Percentiles rank a stretch among this genome's conserved stretches.
Evolutionary conservation across 2,113 vertebrate species (phyloP).

Genomic region (Lophura nycthemera): DNA sequence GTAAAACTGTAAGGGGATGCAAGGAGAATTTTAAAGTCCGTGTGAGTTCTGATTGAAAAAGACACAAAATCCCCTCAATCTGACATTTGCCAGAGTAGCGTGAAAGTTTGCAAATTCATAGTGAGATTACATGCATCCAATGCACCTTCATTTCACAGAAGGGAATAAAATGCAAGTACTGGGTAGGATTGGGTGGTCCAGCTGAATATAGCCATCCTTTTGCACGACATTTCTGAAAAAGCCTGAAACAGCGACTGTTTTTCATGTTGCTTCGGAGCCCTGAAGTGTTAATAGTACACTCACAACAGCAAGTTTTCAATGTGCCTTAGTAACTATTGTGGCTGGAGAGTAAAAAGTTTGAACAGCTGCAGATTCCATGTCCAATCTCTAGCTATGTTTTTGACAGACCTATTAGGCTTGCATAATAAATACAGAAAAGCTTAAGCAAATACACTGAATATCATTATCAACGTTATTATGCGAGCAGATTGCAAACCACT

Average conservation of each 20-base stretch:
- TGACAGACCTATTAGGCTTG: constrained; percentile 26
- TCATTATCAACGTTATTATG: not conserved
- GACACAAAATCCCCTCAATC: not conserved
- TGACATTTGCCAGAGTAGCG: not conserved
- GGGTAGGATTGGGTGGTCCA: not conserved
- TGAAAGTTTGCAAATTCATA: not conserved
- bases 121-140: not conserved
- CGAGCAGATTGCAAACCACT: constrained; percentile 23
- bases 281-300: not conserved
- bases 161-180: not conserved
- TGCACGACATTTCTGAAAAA: not conserved
- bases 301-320: constrained; percentile 2
- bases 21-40: not conserved
- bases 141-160: not conserved
- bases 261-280: not conserved
- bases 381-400: not conserved
- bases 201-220: not conserved
- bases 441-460: constrained; percentile 23
- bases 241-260: not conserved
- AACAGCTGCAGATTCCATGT: constrained; percentile 57
- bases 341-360: constrained; percentile 7
- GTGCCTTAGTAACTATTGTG: constrained; percentile 28
- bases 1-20: not conserved
- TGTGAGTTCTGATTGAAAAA: not conserved
- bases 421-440: constrained; percentile 51